phyloP scores from a whole-genome alignment of 2,888 invertebrate species.

The Hymenopus coronatus region DNA sequence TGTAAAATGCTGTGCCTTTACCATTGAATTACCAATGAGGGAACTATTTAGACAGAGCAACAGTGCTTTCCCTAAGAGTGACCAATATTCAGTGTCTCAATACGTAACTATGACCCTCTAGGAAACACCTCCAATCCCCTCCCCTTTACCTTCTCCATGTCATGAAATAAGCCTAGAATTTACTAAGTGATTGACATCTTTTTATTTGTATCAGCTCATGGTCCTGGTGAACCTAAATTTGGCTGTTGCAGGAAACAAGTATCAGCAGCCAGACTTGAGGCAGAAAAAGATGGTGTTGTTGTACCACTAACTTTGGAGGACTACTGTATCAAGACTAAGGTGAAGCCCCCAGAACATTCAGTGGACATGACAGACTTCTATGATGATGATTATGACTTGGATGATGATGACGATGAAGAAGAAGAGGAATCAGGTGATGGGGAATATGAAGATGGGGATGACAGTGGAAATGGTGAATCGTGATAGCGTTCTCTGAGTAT shows the following conservation, averaged over 20 bases:
- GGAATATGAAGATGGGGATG: constrained; percentile 74
- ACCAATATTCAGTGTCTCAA: no score
- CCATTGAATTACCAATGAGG: no score
- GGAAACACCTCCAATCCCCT: no score
- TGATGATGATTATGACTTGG: constrained; percentile 89
- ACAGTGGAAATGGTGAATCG: constrained; percentile 90
- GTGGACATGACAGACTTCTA: constrained; percentile 94
- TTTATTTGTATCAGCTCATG: no score
- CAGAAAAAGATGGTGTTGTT: constrained; percentile 93
- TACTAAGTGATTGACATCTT: no score
- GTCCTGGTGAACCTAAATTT: no score
- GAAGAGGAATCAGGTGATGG: constrained; percentile 67
- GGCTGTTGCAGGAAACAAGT: constrained; percentile 63
- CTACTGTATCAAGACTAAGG: constrained; percentile 85
- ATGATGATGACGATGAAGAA: constrained; percentile 64
- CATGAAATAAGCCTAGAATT: no score
- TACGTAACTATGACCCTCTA: no score
- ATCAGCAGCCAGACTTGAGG: constrained; percentile 88
- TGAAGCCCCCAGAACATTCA: constrained; percentile 79
- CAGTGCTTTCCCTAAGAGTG: no score
- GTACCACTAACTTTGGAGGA: constrained; percentile 98
- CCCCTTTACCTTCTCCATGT: no score
- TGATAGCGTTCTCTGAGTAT: constrained; percentile 52
- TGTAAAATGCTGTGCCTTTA: no score
- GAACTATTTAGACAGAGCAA: no score